Evolutionary conservation across 2,888 invertebrate genomes (phyloP), one percentile per base, ranked within the genome.

Genomic region (Branchellion lobata): DNA sequence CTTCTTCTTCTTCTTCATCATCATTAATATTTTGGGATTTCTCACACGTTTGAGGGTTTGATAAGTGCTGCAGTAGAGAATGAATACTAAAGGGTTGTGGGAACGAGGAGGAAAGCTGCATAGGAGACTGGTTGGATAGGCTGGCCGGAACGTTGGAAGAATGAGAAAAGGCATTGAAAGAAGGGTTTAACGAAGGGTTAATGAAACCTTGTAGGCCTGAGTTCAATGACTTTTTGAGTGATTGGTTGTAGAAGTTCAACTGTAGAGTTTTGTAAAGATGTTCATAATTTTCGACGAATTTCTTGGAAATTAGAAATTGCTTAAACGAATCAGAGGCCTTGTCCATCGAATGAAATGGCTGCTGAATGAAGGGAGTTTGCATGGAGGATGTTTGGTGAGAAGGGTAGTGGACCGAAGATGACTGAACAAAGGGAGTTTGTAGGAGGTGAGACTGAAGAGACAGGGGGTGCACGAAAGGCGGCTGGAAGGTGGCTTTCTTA

Each of bases 261-360:
- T 57, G 61, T n/a, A 57, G 24, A 57, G n/a, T 57, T 57, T 57
- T 57, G 61, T 24, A 57, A n/a, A 57, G 5, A n/a, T 24, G 5
- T n/a, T 57, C 61, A n/a, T 57, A 57, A 24, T 57, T 57, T 57
- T 57, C 61, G n/a, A 57, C 5, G 21, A 57, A 24, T 14, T 57
- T 57, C 21, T 57, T 57, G 21, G 61, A 57, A 57, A 57, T 5
- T 18, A 57, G 61, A 57, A 57, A 57, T n/a, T 57, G 61, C 21
- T 24, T 57, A n/a, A 24, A 57, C 21, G 61, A 18, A 3, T 57
- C 61, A 57, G 24, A 57, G 21, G 61, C 24, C 3, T 8, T 57
- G 61, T 57, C 61, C 21, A 57, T n/a, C 5, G 61, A 24, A 57
- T 8, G 21, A 57, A n/a, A 57, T 57, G 61, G 61, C 21, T 57